Evolutionary conservation across 2,888 invertebrate species (phyloP).

Genomic region (Gordius sp.): DNA sequence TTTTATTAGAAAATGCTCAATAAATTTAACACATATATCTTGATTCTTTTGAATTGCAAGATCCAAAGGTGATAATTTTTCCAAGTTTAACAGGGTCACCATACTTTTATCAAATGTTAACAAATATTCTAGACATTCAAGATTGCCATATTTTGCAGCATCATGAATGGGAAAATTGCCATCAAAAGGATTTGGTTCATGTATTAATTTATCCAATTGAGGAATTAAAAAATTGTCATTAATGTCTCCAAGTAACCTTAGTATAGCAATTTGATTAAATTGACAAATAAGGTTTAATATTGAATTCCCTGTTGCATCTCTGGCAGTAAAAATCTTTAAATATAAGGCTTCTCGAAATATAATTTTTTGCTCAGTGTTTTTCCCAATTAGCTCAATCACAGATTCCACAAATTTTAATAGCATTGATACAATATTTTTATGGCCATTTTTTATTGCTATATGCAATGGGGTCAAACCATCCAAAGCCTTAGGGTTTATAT

Average conservation of each 20-base stretch:
- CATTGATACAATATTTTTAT: neutral
- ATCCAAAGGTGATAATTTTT: neutral
- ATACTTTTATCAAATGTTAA: neutral
- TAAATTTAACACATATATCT: neutral
- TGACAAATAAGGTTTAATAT: too few relatives aligned
- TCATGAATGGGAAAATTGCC: neutral
- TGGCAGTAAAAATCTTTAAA: neutral
- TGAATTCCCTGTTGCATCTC: neutral
- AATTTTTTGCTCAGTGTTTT: neutral
- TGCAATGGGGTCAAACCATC: neutral
- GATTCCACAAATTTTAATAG: neutral
- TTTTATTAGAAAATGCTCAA: neutral
- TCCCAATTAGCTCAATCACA: neutral
- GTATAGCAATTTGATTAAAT: too few relatives aligned
- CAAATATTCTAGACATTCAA: neutral
- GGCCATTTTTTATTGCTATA: neutral
- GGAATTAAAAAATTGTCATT: too few relatives aligned
- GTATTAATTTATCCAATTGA: too few relatives aligned
- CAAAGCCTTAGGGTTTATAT: neutral
- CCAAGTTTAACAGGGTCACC: neutral
- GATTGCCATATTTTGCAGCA: neutral
- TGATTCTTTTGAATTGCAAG: neutral
- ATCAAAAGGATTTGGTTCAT: neutral
- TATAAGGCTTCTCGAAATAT: neutral
- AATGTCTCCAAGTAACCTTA: too few relatives aligned